Conservation (phyloP, 2,888 invertebrate genomes). For the Thecophora atra region DNA sequence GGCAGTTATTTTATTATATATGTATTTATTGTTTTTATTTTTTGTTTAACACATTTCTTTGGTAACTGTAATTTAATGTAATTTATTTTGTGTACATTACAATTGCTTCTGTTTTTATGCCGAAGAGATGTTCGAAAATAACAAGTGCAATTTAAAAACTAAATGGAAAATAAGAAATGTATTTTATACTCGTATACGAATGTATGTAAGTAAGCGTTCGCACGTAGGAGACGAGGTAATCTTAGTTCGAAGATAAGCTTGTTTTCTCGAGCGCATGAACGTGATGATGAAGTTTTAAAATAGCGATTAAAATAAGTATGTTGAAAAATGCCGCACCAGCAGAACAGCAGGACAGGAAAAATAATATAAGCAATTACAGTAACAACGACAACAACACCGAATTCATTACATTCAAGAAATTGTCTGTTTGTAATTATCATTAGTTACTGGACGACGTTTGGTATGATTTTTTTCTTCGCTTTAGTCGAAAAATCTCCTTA, state of each 20-base stretch:
- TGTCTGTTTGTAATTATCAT: slow-evolving; percentile 34
- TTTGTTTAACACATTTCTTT: no score
- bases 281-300: slow-evolving; percentile 25
- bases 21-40: no score
- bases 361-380: not conserved
- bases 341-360: slow-evolving; percentile 1
- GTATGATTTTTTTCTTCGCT: slow-evolving; percentile 49
- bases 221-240: slow-evolving; percentile 19
- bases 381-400: not conserved
- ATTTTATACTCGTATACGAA: not conserved
- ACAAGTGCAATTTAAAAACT: not conserved
- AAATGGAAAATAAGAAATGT: slow-evolving; percentile 1
- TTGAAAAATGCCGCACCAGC: not conserved
- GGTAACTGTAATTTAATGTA: not conserved
- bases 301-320: slow-evolving; percentile 20
- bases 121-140: no score
- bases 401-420: slow-evolving; percentile 10
- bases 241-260: slow-evolving; percentile 32
- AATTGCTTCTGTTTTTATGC: no score
- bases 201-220: slow-evolving; percentile 7
- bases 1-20: no score
- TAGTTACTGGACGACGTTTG: slow-evolving; percentile 54
- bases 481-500: slow-evolving; percentile 56
- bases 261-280: slow-evolving; percentile 32
- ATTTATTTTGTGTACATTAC: not conserved